phyloP scores from a whole-genome alignment of 2,888 invertebrate genomes.

The Trichopria drosophilae region DNA sequence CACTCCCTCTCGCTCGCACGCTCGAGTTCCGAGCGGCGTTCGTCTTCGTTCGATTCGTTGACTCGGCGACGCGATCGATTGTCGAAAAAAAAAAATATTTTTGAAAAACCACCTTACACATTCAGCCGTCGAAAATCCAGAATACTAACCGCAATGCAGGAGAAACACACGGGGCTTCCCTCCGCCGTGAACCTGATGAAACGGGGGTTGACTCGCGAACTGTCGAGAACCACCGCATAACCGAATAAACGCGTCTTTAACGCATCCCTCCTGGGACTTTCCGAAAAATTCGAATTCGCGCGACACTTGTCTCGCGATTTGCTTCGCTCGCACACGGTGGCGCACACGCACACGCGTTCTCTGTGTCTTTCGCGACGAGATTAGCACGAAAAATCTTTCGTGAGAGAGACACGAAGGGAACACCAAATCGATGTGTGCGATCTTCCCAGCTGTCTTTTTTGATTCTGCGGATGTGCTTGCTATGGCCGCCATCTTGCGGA shows the following conservation, averaged over 20 bases:
- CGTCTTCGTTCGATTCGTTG: not conserved
- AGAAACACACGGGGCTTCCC: conserved; percentile 45
- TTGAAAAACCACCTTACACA: no score
- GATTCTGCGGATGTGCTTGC: conserved; percentile 51
- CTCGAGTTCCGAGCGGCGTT: not conserved
- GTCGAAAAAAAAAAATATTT: conserved; percentile 14
- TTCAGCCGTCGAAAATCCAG: no score
- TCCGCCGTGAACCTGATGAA: conserved; percentile 39
- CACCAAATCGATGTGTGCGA: conserved; percentile 54
- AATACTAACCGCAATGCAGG: conserved; percentile 53
- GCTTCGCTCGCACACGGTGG: conserved; percentile 10
- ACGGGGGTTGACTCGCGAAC: conserved; percentile 49
- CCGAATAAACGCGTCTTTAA: conserved; percentile 35
- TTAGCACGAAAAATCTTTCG: conserved; percentile 41
- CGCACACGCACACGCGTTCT: conserved; percentile 7
- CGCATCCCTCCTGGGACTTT: conserved; percentile 27
- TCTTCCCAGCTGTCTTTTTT: conserved; percentile 56
- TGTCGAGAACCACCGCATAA: conserved; percentile 49
- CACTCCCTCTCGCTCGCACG: conserved; percentile 1
- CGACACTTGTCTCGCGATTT: not conserved
- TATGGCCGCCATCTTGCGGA: conserved; percentile 40
- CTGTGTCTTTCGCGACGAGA: no score
- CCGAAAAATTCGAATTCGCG: not conserved
- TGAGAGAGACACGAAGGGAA: conserved; percentile 44
- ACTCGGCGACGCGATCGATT: conserved; percentile 17